These are phyloP conservation scores for Trematocara zebra DNA, from an alignment of 2,113 vertebrate genomes.

Conservation along the genomic window DNA sequence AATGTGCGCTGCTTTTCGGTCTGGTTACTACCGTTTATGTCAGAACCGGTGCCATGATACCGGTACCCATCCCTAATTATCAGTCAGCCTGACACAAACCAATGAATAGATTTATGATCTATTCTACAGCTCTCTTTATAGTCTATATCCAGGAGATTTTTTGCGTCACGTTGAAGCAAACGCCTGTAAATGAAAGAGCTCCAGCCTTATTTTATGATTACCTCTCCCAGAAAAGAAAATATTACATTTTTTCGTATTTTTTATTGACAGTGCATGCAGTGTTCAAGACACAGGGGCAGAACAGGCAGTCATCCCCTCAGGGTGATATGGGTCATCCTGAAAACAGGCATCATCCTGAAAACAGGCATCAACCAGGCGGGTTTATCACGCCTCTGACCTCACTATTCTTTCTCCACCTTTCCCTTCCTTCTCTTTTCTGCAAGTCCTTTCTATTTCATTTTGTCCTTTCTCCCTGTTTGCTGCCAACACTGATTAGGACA, in stretches of 20 bases:
- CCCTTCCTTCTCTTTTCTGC: neutral
- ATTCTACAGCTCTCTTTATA: neutral
- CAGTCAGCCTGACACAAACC: neutral
- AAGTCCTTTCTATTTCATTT: neutral
- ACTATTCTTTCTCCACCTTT: conserved; percentile 11
- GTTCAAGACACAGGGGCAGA: neutral
- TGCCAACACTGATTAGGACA: neutral
- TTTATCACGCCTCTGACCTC: neutral
- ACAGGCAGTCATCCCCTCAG: neutral
- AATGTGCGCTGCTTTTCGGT: too few species aligned
- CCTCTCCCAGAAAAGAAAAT: neutral
- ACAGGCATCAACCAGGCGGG: conserved; percentile 2
- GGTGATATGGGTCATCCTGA: neutral
- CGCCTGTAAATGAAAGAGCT: neutral
- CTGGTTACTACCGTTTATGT: too few species aligned
- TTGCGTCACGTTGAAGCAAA: neutral
- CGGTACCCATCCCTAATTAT: neutral
- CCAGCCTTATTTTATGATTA: neutral
- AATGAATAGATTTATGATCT: neutral
- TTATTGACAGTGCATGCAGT: neutral
- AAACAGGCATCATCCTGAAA: conserved; percentile 13
- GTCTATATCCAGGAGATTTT: neutral
- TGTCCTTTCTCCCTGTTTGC: neutral
- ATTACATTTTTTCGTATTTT: neutral
- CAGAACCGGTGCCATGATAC: too few species aligned